These are phyloP conservation scores for Pyralis farinalis DNA, from an alignment of 2,888 invertebrate genomes.

Conservation along the genomic window DNA sequence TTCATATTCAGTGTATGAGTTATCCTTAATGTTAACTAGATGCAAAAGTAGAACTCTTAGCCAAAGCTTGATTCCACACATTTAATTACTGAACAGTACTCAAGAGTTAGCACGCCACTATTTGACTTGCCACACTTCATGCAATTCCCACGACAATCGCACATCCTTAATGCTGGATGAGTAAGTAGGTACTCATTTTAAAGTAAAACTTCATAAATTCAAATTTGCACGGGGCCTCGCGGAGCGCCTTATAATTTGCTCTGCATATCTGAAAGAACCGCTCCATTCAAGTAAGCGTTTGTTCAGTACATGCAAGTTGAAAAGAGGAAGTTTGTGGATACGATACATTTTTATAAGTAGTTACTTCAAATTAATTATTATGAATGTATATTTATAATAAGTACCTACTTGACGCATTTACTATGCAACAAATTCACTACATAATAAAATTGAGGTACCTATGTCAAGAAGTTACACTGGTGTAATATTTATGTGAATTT, in stretches of 20 bases:
- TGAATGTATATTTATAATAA: too few species aligned
- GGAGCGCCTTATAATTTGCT: slow-evolving; percentile 51
- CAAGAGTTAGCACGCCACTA: slow-evolving; percentile 14
- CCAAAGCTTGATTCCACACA: slow-evolving; percentile 4
- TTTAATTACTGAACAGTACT: not conserved
- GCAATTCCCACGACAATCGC: slow-evolving; percentile 23
- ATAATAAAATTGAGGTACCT: too few species aligned
- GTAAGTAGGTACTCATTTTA: slow-evolving; percentile 49
- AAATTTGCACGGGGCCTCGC: slow-evolving; percentile 41
- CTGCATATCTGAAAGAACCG: slow-evolving; percentile 46
- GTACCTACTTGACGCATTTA: too few species aligned
- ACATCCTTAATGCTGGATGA: slow-evolving; percentile 25
- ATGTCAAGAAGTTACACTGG: too few species aligned
- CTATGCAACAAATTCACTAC: too few species aligned
- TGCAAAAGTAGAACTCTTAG: slow-evolving; percentile 6
- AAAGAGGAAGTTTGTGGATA: slow-evolving; percentile 9
- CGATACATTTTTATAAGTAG: not conserved
- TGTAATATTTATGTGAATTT: too few species aligned
- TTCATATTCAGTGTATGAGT: too few species aligned
- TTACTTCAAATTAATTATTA: too few species aligned
- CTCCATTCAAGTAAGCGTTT: slow-evolving; percentile 36
- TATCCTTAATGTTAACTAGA: too few species aligned
- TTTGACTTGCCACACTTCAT: slow-evolving; percentile 17
- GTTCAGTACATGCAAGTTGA: slow-evolving; percentile 27
- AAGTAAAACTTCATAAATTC: slow-evolving; percentile 53